Percentiles rank a stretch among this genome's conserved stretches.
phyloP scores from a whole-genome alignment of 2,113 vertebrate species.

The Rutilus rutilus region DNA sequence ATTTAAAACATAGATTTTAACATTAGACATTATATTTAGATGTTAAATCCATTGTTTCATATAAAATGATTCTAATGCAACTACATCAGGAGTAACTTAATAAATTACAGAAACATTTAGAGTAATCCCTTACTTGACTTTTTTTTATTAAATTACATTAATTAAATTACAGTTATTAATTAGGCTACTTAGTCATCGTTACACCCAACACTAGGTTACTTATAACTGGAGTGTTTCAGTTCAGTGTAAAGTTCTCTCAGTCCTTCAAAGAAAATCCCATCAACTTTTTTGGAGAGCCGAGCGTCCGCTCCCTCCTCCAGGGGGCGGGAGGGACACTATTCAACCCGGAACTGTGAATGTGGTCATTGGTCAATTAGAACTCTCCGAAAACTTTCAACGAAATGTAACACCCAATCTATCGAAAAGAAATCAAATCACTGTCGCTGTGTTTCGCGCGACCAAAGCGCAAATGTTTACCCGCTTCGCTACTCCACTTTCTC shows the following conservation, averaged over 20 bases:
- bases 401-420: constrained; percentile 26
- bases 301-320: constrained; percentile 57
- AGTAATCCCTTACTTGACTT: too few relatives aligned
- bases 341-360: constrained; percentile 76
- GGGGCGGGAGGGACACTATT: constrained; percentile 67
- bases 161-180: too few relatives aligned
- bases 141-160: too few relatives aligned
- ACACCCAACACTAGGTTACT: too few relatives aligned
- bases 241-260: not conserved
- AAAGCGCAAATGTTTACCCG: constrained; percentile 17
- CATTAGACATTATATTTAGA: too few relatives aligned
- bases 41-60: too few relatives aligned
- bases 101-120: too few relatives aligned
- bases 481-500: not conserved
- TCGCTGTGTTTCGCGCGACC: not conserved
- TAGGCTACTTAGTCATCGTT: too few relatives aligned
- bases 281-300: not conserved
- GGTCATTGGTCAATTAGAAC: constrained; percentile 39
- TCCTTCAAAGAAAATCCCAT: constrained; percentile 24
- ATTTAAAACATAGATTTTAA: too few relatives aligned
- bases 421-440: not conserved
- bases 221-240: too few relatives aligned
- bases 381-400: constrained; percentile 53
- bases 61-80: too few relatives aligned
- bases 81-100: too few relatives aligned